phyloP scores from a whole-genome alignment of 2,888 invertebrate species.

The Drepanosiphum platanoidis region DNA sequence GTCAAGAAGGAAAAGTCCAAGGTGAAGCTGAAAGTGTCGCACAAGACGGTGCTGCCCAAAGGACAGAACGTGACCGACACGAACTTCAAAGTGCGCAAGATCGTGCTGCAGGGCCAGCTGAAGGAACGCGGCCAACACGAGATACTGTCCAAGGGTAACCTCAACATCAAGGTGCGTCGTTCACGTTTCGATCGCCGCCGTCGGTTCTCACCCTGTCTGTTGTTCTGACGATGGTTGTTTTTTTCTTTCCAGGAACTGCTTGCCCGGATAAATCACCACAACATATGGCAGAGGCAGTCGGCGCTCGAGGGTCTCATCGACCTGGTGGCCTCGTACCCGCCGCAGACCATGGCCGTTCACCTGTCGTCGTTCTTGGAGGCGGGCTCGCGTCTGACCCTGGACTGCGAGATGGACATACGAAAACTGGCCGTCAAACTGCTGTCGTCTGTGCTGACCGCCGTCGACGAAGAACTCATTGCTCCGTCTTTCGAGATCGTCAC shows the following conservation, averaged over 20 bases:
- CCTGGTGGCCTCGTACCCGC: slow-evolving; percentile 69
- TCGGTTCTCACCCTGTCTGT: too few relatives aligned
- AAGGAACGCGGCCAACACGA: slow-evolving; percentile 71
- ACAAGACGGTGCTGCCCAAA: slow-evolving; percentile 77
- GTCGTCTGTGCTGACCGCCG: slow-evolving; percentile 66
- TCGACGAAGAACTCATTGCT: slow-evolving; percentile 70
- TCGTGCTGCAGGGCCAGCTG: slow-evolving; percentile 83
- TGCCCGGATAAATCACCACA: slow-evolving; percentile 79
- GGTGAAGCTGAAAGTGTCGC: slow-evolving; percentile 84
- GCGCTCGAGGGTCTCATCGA: slow-evolving; percentile 72
- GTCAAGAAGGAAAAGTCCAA: slow-evolving; percentile 87
- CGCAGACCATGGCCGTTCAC: slow-evolving; percentile 71
- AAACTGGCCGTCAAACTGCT: slow-evolving; percentile 70
- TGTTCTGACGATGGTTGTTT: too few relatives aligned
- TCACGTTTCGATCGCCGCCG: not conserved
- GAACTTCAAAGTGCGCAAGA: slow-evolving; percentile 88
- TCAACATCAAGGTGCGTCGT: slow-evolving; percentile 75
- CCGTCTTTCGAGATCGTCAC: slow-evolving; percentile 83
- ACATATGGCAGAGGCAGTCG: slow-evolving; percentile 75
- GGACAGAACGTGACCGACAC: slow-evolving; percentile 90
- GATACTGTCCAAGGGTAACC: slow-evolving; percentile 74
- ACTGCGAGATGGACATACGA: slow-evolving; percentile 74
- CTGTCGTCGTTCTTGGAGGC: slow-evolving; percentile 77
- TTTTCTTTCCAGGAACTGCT: slow-evolving; percentile 75
- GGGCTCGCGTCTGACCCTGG: slow-evolving; percentile 76